Base-by-base conservation (phyloP, 2,113 vertebrate genomes). In the Cyprinus carpio region DNA sequence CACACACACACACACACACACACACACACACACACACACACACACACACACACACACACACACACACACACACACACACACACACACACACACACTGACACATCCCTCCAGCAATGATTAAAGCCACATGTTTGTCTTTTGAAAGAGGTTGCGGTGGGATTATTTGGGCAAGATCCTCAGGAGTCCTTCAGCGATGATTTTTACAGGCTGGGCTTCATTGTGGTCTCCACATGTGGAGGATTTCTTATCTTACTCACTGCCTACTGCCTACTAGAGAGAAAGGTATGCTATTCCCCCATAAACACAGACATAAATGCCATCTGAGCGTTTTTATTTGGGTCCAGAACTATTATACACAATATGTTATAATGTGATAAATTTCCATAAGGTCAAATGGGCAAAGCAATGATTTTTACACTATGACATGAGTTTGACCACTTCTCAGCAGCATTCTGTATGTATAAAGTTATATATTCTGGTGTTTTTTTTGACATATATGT, bases 121-220 rank as follows among this genome's bases (percentile, higher is more conserved):
- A 84, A 65, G 8, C 46, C 23, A 16, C 51, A 46, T 84, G 81
- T 79, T 49, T 87, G 4, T 75, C 86, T 34, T 25, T 18, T 77
- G 23, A 83, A 81, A 89, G 88, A 79, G 51, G 27, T 37, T 54
- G 69, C 29, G 16, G 49, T n/a, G 4, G 79, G 62, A 46, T 34
- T 80, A 71, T 81, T 64, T 29, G 40, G 20, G 25, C 83, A 83
- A 62, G 62, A 20, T 56, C 60, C 64, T n/a, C 74, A 83, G 58
- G 23, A 37, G 20, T 82, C 79, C 5, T 77, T 54, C 3, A 54
- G 69, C 1, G 43, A 31, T 34, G 51, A 54, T 65, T 85, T 89
- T 62, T 89, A 87, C 81, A 88, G 84, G 62, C 49, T 82, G 67
- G 88, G 78, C 15, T 89, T 89, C 71, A 88, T 87, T 71, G 49